phyloP scores from a whole-genome alignment of 2,797 vertebrate species.

The Pseudomugil gertrudae region DNA sequence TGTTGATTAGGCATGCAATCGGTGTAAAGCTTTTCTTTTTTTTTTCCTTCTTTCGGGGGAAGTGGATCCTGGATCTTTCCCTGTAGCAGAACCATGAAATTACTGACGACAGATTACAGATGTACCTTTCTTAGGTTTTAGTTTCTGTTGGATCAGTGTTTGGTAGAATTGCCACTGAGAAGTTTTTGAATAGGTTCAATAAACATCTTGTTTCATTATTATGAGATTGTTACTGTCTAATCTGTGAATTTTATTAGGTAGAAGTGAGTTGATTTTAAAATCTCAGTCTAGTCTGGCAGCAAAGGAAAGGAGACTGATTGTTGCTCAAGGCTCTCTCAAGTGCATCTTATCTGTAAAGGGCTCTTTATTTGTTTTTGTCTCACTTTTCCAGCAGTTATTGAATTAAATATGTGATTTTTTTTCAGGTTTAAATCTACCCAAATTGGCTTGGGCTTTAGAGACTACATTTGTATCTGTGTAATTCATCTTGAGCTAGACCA shows the following conservation, averaged over 20 bases:
- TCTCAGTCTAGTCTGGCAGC: neutral
- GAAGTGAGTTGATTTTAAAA: neutral
- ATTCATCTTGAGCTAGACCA: neutral
- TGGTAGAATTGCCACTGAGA: neutral
- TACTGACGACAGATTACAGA: no score
- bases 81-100: neutral
- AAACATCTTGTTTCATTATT: neutral
- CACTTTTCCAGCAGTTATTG: neutral
- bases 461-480: neutral
- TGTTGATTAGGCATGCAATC: conserved; percentile 69
- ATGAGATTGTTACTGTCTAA: neutral
- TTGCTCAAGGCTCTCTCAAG: neutral
- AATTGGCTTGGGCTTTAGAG: neutral
- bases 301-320: neutral
- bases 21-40: conserved; percentile 53
- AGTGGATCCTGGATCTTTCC: neutral
- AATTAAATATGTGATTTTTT: neutral
- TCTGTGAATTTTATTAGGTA: neutral
- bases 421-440: neutral
- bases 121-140: neutral
- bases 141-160: neutral
- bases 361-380: neutral
- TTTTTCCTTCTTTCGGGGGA: neutral
- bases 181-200: neutral
- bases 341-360: neutral